phyloP scores from a whole-genome alignment of 2,797 vertebrate species.

The Syngnathus rostellatus region DNA sequence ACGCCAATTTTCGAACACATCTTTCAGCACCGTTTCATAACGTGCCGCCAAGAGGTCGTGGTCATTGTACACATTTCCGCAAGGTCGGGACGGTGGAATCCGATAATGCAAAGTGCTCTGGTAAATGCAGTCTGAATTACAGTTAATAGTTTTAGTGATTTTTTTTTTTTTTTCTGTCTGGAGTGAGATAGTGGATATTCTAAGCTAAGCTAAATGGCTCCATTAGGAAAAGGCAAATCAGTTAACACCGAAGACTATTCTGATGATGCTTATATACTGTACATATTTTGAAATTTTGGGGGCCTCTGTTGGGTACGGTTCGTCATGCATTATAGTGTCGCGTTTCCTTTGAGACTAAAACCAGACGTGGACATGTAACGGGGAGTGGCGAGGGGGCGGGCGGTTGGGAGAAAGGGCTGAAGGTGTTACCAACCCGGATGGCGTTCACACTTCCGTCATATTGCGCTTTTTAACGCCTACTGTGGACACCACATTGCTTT shows the following conservation, averaged over 20 bases:
- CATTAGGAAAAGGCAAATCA: not conserved
- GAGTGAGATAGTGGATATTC: not conserved
- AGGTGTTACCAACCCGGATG: conserved; percentile 32
- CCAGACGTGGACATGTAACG: conserved; percentile 19
- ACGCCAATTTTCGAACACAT: not conserved
- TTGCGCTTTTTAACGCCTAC: conserved; percentile 17
- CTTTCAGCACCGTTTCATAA: conserved; percentile 1
- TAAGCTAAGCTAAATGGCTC: not conserved
- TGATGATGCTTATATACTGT: not conserved
- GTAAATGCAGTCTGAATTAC: conserved; percentile 3
- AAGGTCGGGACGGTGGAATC: not conserved
- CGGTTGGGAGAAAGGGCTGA: not conserved
- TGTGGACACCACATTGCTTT: not conserved
- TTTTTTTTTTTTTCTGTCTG: not conserved
- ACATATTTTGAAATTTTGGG: conserved; percentile 14
- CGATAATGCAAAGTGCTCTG: conserved; percentile 2
- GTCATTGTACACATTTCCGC: not conserved
- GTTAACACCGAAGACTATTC: not conserved
- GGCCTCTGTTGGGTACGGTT: conserved; percentile 23
- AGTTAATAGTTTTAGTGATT: conserved; percentile 1
- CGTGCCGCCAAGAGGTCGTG: conserved; percentile 2
- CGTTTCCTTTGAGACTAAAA: conserved; percentile 39
- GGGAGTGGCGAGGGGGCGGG: conserved; percentile 13
- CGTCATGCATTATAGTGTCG: conserved; percentile 30
- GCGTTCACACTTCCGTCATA: conserved; percentile 20